Conservation (phyloP, 2,888 invertebrate genomes). For the Diarsia rubi region DNA sequence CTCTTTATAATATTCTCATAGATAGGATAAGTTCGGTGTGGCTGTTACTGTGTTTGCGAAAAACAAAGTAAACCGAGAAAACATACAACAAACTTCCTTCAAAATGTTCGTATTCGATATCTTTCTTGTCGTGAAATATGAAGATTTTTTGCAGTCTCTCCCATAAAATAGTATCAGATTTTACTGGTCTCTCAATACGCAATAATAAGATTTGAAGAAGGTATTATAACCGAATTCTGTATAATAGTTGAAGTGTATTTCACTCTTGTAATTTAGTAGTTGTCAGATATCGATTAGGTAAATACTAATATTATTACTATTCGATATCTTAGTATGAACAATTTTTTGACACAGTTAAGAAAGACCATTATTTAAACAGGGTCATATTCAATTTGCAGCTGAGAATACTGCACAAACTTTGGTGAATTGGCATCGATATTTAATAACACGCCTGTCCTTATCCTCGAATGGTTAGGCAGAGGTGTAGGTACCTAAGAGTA, state of each 20-base stretch:
- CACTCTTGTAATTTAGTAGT: neutral
- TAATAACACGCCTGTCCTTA: neutral
- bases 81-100: neutral
- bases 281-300: too few relatives aligned
- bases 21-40: neutral
- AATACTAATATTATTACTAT: neutral
- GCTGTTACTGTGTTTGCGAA: neutral
- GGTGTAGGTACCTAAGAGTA: neutral
- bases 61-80: neutral
- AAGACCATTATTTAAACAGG: neutral
- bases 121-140: neutral
- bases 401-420: neutral
- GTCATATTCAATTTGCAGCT: neutral
- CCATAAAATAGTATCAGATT: neutral
- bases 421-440: neutral
- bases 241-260: neutral
- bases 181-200: neutral
- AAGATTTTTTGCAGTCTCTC: conserved; percentile 1
- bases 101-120: neutral
- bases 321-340: neutral
- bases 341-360: neutral
- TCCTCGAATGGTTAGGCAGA: neutral
- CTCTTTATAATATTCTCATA: too few relatives aligned
- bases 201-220: neutral
- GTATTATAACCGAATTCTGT: neutral